Percentiles rank a stretch among this genome's conserved stretches.
These are phyloP conservation scores for Protomyctophum bolini DNA, from an alignment of 2,113 vertebrate genomes.

Conservation along the genomic window DNA sequence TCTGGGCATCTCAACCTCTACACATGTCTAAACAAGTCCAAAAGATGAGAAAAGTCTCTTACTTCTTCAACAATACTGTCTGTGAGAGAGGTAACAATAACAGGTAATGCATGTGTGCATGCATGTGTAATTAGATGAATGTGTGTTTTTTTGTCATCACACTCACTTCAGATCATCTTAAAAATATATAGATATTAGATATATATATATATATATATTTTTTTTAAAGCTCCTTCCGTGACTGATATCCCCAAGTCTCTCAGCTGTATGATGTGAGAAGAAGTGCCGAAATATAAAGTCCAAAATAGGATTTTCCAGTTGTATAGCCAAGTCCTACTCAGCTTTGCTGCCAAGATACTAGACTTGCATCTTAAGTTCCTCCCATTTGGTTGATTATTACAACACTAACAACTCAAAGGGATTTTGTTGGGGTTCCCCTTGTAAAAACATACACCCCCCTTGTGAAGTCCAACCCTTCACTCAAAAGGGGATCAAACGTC, in stretches of 20 bases:
- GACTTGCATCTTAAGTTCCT: conserved; percentile 30
- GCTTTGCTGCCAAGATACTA: conserved; percentile 4
- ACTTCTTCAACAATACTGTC: conserved; percentile 1
- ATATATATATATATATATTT: too few relatives aligned
- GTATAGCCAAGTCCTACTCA: conserved; percentile 13
- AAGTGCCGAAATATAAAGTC: conserved; percentile 22
- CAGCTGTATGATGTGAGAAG: conserved; percentile 27
- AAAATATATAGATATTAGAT: too few relatives aligned
- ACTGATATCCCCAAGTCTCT: conserved; percentile 25
- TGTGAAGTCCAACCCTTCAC: not conserved
- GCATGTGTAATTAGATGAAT: not conserved
- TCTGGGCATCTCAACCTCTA: conserved; percentile 1
- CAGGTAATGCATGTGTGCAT: not conserved
- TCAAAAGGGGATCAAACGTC: conserved; percentile 36
- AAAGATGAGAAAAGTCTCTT: conserved; percentile 29
- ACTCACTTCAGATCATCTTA: not conserved
- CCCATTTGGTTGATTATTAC: conserved; percentile 37
- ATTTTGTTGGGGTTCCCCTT: conserved; percentile 17
- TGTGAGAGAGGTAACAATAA: conserved; percentile 9
- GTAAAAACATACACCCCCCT: not conserved
- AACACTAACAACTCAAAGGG: not conserved
- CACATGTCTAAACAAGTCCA: conserved; percentile 53
- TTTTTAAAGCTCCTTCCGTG: too few relatives aligned
- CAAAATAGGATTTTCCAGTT: conserved; percentile 18
- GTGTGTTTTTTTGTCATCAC: conserved; percentile 7